A percentile compares a stretch with the other conserved stretches of the same genome.
phyloP scores from a whole-genome alignment of 2,113 vertebrate genomes.

The Bambusicola thoracicus region DNA sequence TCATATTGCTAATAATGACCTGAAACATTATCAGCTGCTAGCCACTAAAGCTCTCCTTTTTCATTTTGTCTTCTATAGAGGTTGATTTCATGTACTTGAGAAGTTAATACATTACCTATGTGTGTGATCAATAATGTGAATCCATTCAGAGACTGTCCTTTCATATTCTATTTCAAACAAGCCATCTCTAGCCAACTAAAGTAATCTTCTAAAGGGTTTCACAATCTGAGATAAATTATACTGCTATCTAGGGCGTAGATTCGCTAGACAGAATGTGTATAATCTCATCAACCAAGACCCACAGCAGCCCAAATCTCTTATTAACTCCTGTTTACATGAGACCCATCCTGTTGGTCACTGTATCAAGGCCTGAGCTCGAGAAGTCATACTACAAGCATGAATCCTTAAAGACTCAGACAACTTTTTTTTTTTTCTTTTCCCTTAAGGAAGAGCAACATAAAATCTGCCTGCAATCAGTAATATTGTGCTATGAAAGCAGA shows the following conservation, averaged over 20 bases:
- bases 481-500: not conserved
- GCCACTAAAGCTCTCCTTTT: not conserved
- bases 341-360: not conserved
- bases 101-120: not conserved
- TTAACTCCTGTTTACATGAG: not conserved
- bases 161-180: not conserved
- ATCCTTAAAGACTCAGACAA: not conserved
- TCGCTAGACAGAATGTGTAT: not conserved
- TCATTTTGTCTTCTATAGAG: not conserved
- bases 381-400: not conserved
- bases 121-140: not conserved
- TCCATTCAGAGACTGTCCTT: not conserved
- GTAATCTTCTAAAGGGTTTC: not conserved
- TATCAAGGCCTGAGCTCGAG: not conserved
- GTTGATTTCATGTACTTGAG: not conserved
- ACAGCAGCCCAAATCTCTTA: not conserved
- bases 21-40: not conserved
- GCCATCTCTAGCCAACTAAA: not conserved
- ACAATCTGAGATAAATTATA: not conserved
- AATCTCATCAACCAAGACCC: not conserved
- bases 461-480: not conserved
- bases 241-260: not conserved
- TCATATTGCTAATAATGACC: not conserved
- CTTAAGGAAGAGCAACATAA: not conserved
- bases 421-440: accelerated